Conservation (phyloP, 2,797 vertebrate species). For the Gorsachius magnificus region DNA sequence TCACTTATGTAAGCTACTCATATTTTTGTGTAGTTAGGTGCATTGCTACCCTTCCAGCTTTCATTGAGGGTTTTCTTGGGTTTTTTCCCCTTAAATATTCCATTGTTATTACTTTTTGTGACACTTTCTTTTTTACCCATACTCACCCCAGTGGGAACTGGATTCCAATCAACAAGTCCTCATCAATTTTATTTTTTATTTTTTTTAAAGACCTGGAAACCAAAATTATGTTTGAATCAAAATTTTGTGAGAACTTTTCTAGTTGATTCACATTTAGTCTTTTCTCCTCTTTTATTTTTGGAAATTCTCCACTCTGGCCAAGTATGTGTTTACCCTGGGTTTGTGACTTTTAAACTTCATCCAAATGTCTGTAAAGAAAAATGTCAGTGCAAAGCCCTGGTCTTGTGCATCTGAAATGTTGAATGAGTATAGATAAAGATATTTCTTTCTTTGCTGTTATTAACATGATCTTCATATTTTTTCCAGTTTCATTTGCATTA, state of each 20-base stretch:
- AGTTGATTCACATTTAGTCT: not conserved
- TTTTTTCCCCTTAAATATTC: not conserved
- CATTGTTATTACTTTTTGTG: not conserved
- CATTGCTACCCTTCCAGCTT: not conserved
- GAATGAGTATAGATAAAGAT: not conserved
- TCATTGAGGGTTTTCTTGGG: not conserved
- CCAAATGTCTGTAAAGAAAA: constrained; percentile 24
- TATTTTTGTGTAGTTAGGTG: not conserved
- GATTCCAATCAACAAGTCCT: not conserved
- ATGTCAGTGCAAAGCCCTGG: not conserved
- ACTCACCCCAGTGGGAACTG: not conserved
- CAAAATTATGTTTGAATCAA: constrained; percentile 3
- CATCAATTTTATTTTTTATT: not conserved
- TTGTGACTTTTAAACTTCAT: constrained; percentile 46
- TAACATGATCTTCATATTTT: constrained; percentile 23
- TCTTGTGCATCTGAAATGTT: constrained; percentile 7
- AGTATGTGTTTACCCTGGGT: not conserved
- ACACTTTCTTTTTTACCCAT: not conserved
- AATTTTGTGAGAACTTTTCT: not conserved
- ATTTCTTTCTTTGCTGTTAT: constrained; percentile 49
- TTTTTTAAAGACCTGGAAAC: not conserved
- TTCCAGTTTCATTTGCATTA: constrained; percentile 18
- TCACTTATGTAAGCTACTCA: not conserved
- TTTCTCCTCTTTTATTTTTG: not conserved
- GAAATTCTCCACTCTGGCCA: not conserved